Evolutionary conservation across 2,113 vertebrate genomes (phyloP).

Genomic region (Marmota monax): DNA sequence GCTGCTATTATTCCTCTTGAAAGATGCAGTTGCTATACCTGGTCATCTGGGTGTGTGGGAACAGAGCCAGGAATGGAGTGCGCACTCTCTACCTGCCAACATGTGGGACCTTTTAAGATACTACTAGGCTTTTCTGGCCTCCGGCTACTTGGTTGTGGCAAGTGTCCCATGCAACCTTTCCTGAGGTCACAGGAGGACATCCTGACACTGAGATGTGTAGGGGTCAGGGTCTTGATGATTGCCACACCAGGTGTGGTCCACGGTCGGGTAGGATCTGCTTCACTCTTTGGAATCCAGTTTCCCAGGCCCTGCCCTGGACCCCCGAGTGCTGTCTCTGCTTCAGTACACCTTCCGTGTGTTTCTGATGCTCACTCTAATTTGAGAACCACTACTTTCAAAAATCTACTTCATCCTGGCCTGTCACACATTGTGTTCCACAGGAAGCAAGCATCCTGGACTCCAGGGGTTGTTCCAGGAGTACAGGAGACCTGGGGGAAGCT

Average conservation of each 20-base stretch:
- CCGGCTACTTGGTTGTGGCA: background rate
- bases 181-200: background rate
- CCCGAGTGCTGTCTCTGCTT: background rate
- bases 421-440: background rate
- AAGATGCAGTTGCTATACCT: background rate
- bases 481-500: background rate
- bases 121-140: background rate
- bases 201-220: background rate
- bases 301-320: background rate
- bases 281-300: background rate
- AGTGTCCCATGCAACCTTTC: background rate
- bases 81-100: background rate
- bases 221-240: background rate
- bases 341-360: background rate
- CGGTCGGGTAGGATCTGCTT: background rate
- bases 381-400: conserved; percentile 33
- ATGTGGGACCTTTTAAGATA: background rate
- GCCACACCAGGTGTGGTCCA: background rate
- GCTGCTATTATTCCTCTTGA: background rate
- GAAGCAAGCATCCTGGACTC: background rate
- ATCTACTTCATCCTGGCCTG: background rate
- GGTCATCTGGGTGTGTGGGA: background rate
- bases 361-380: background rate
- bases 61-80: background rate
- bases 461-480: background rate